These are phyloP conservation scores for Parotocinclus haroldoi DNA, from an alignment of 2,797 vertebrate genomes.

Conservation along the genomic window DNA sequence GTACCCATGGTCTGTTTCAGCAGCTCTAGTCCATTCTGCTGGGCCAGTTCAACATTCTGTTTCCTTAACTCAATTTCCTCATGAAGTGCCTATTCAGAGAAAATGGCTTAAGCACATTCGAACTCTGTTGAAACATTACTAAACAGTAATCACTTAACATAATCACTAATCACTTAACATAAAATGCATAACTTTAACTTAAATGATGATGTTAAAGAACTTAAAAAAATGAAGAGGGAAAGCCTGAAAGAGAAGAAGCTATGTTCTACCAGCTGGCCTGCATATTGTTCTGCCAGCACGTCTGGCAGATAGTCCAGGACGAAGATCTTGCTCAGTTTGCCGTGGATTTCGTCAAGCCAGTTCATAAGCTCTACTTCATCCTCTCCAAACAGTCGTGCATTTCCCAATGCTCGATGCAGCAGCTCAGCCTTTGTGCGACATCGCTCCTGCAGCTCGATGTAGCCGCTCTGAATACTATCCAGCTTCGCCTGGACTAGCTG, in stretches of 20 bases:
- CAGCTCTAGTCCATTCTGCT: slow-evolving; percentile 90
- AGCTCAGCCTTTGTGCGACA: slow-evolving; percentile 85
- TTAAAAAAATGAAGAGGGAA: slow-evolving; percentile 52
- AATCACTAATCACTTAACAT: too few relatives aligned
- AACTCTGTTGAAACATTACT: too few relatives aligned
- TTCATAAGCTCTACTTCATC: slow-evolving; percentile 96
- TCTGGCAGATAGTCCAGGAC: slow-evolving; percentile 81
- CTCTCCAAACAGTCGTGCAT: slow-evolving; percentile 94
- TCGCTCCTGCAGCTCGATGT: slow-evolving; percentile 90
- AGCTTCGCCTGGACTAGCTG: slow-evolving; percentile 90
- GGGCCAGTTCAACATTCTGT: slow-evolving; percentile 87
- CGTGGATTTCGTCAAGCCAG: slow-evolving; percentile 89
- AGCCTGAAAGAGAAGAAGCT: slow-evolving; percentile 64
- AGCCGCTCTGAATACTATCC: slow-evolving; percentile 81
- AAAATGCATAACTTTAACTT: background rate
- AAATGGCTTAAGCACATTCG: too few relatives aligned
- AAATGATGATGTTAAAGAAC: slow-evolving; percentile 31
- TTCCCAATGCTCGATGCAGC: slow-evolving; percentile 89
- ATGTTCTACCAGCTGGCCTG: slow-evolving; percentile 87
- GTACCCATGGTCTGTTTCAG: slow-evolving; percentile 96
- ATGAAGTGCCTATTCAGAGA: slow-evolving; percentile 78
- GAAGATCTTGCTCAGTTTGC: slow-evolving; percentile 78
- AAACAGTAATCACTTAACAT: too few relatives aligned
- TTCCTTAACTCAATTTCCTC: slow-evolving; percentile 87
- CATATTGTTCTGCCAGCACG: slow-evolving; percentile 82